Conservation (phyloP, 2,113 vertebrate species). For the Stomatorhinus ivindoensis region DNA sequence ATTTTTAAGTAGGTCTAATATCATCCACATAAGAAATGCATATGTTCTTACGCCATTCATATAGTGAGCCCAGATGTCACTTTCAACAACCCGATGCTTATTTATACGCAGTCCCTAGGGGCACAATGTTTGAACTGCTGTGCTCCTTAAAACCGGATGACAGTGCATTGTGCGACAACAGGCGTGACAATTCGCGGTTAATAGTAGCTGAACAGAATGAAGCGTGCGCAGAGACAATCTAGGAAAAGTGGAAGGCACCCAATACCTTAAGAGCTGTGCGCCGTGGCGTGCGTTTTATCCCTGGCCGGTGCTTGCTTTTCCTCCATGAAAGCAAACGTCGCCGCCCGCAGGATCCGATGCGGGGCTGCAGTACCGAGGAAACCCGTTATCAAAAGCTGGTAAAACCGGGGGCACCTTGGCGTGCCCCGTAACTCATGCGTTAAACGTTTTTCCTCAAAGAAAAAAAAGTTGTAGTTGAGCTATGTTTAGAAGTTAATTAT, state of each 20-base stretch:
- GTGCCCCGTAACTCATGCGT: background rate
- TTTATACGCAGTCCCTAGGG: background rate
- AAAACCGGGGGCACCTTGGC: background rate
- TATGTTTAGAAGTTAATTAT: background rate
- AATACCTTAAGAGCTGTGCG: background rate
- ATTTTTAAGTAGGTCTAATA: background rate
- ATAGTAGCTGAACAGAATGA: background rate
- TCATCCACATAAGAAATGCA: background rate
- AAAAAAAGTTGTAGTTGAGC: background rate
- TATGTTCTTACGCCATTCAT: background rate
- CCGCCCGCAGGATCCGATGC: conserved; percentile 30
- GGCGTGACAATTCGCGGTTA: background rate
- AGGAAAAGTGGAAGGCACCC: background rate
- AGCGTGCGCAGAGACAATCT: background rate
- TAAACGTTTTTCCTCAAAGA: background rate
- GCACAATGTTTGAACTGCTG: background rate
- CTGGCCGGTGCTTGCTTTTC: conserved; percentile 37
- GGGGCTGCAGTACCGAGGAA: background rate
- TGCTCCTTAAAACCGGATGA: background rate
- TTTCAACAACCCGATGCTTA: background rate
- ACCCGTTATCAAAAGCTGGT: background rate
- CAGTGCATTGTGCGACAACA: background rate
- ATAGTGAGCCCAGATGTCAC: background rate
- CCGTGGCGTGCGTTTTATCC: conserved; percentile 36
- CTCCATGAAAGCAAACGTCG: conserved; percentile 43